Evolutionary conservation across 2,888 invertebrate genomes (phyloP), one percentile per base, ranked within the genome.

Genomic region (Trisateles emortualis): DNA sequence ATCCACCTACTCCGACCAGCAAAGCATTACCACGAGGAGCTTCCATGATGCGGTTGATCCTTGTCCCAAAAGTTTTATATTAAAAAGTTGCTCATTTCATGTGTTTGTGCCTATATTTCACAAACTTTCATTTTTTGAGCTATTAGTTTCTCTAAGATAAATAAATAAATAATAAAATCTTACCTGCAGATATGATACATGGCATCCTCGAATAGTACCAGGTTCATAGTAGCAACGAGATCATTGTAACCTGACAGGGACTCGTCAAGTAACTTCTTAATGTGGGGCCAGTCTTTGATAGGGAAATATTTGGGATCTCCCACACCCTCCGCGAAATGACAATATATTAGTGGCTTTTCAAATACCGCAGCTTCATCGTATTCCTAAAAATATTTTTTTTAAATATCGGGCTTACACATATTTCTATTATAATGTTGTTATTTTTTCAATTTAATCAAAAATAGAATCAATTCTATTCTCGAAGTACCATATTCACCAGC

Each of bases 151-250:
- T n/a, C n/a, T n/a, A n/a, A n/a, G n/a, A n/a, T n/a, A n/a, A n/a
- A n/a, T n/a, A n/a, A n/a, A n/a, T n/a, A n/a, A n/a, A n/a, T n/a
- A n/a, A n/a, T n/a, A n/a, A n/a, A n/a, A n/a, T 17, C 70, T 78
- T 68, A 95, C 94, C 97, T 95, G 87, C 97, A 97, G 44, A 99
- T 95, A 81, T 99, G 98, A 63, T 95, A 95, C 96, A 99, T 98
- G 10, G 99, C 98, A 83, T 99, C 98, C 79, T 98, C 98, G 78
- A 99, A 99, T 6, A 99, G 94, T 1, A 99, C 98, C 53, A 99
- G 91, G 87, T 98, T 98, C 97, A 99, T 98, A 0, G 96, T 96
- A 1, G 98, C 96, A 6, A 96, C 95, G 60, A 98, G 93, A 77
- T 99, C 99, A 81, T 99, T 98, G 82, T 99, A 99, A 13, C 95